These are phyloP conservation scores for Leucoma salicis DNA, from an alignment of 2,888 invertebrate species.

Conservation along the genomic window DNA sequence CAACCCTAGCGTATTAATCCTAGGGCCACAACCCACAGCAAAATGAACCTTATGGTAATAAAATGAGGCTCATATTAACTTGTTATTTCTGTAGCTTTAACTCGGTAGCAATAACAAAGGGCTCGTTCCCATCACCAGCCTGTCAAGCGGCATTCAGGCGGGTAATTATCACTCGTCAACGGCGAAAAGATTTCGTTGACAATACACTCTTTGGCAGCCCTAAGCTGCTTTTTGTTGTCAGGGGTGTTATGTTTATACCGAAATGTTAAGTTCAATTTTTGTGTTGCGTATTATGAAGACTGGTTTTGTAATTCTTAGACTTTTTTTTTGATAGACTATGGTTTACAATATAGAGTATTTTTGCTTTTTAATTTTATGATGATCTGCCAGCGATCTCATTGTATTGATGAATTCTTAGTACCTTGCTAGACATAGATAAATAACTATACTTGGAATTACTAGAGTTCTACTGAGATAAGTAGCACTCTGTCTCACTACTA, in stretches of 20 bases:
- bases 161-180: conserved; percentile 62
- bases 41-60: conserved; percentile 8
- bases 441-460: no score
- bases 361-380: no score
- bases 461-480: no score
- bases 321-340: no score
- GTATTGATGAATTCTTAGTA: no score
- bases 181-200: conserved; percentile 57
- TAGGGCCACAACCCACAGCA: neutral
- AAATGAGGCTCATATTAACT: neutral
- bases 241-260: conserved; percentile 34
- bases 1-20: conserved; percentile 20
- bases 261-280: conserved; percentile 24
- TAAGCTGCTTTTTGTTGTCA: conserved; percentile 45
- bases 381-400: no score
- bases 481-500: no score
- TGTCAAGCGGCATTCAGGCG: conserved; percentile 62
- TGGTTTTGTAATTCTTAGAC: conserved; percentile 6
- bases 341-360: no score
- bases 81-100: neutral
- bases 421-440: no score
- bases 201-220: conserved; percentile 48
- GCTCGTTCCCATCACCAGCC: conserved; percentile 34
- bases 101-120: conserved; percentile 31
- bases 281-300: conserved; percentile 7